A percentile compares a stretch with the other conserved stretches of the same genome.
These are phyloP conservation scores for Oreochromis niloticus DNA, from an alignment of 2,113 vertebrate species.

Conservation along the genomic window DNA sequence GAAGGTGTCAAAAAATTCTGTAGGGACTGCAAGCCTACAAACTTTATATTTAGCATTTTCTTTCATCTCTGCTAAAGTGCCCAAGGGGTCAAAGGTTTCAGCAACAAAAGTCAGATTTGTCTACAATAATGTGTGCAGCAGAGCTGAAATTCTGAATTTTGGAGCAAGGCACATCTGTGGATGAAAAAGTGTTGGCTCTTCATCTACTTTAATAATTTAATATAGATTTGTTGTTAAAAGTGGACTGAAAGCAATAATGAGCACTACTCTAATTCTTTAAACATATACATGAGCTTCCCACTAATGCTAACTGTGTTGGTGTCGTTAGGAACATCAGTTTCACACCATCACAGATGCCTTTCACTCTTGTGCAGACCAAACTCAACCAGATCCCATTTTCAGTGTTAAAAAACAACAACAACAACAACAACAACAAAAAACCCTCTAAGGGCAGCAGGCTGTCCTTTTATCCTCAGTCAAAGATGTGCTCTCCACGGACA, in stretches of 20 bases:
- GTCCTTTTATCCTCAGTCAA: constrained; percentile 70
- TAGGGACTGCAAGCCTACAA: neutral
- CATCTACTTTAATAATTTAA: constrained; percentile 15
- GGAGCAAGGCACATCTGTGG: constrained; percentile 65
- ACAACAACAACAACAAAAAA: neutral
- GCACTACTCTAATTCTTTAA: neutral
- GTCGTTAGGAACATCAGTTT: neutral
- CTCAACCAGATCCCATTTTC: constrained; percentile 41
- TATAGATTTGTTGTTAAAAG: constrained; percentile 18
- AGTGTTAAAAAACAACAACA: neutral
- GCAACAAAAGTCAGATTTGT: constrained; percentile 12
- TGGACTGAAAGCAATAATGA: constrained; percentile 20
- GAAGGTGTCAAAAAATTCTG: neutral
- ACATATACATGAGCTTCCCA: neutral
- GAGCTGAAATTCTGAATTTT: constrained; percentile 30
- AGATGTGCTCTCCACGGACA: constrained; percentile 90
- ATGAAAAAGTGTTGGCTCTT: constrained; percentile 40
- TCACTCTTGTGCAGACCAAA: constrained; percentile 64
- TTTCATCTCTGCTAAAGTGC: constrained; percentile 48
- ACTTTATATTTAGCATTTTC: neutral
- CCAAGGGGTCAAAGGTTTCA: neutral
- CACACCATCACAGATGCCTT: neutral
- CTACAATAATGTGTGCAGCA: constrained; percentile 35
- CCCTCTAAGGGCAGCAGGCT: neutral
- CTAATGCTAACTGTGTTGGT: neutral